phyloP scores from a whole-genome alignment of 2,888 invertebrate genomes.

The Spisula solida region DNA sequence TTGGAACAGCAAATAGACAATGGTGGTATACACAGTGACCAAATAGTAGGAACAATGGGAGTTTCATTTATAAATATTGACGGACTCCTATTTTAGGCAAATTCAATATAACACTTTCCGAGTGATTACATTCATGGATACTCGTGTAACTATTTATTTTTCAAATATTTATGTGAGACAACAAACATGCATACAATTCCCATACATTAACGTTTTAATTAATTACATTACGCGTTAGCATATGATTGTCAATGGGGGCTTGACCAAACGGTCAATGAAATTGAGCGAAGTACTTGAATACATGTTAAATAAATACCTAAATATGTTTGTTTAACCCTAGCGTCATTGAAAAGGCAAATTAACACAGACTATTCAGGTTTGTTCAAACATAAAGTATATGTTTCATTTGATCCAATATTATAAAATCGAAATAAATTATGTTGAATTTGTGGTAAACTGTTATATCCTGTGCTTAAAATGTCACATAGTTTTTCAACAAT shows the following conservation, averaged over 20 bases:
- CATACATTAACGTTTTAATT: not conserved
- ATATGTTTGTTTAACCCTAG: constrained; percentile 6
- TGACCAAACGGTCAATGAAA: constrained; percentile 4
- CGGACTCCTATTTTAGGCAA: not conserved
- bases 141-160: not conserved
- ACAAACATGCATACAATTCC: not conserved
- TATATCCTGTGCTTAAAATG: no score
- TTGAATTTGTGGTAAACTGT: not conserved
- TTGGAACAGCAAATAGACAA: not conserved
- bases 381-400: not conserved
- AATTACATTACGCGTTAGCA: not conserved
- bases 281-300: not conserved
- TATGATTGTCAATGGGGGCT: not conserved
- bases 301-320: not conserved
- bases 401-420: not conserved
- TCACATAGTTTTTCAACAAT: not conserved
- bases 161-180: not conserved
- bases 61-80: not conserved
- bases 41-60: not conserved
- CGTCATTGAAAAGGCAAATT: not conserved
- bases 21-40: not conserved
- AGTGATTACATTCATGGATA: not conserved
- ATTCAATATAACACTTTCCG: not conserved
- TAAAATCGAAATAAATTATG: not conserved
- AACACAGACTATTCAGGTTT: not conserved